Evolutionary conservation across 2,113 vertebrate genomes (phyloP), one percentile per base, ranked within the genome.

Genomic region (Lophius piscatorius): DNA sequence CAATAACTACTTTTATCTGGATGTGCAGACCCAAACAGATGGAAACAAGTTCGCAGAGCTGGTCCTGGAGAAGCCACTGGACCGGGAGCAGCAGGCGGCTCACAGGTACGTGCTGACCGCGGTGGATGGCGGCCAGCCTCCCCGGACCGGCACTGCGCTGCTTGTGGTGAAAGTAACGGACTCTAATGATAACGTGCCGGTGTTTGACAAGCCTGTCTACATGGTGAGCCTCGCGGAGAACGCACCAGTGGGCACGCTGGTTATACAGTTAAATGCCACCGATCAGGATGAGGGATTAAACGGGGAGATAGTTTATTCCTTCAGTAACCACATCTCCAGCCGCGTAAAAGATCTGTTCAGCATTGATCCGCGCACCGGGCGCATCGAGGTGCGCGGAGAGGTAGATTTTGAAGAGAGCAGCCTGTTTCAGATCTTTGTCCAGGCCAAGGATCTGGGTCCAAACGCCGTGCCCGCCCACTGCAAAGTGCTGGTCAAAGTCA

Each of bases 31-130:
- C 21, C 96, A 97, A 44, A 93, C 94, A 0, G 97, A 98, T 78
- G 96, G 96, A 16, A 96, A 93, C 90, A 94, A 94, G 78, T 98
- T 98, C 82, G 95, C 97, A 1, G 97, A 98, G 85, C 91, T 98
- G 52, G 96, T 99, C 62, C 88, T 99, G 65, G 94, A 98, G 83
- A 94, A 95, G 79, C 92, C 94, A 0, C 85, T 99, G 88, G 97
- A 99, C 91, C 86, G 97, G 16, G 97, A 99, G 88, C 96, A 95
- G 89, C 96, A 98, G 70, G 92, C 95, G 49, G 91, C 95, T 78
- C 96, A 98, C 92, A 92, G 94, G 86, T 98, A 98, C 83, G 96
- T 98, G 85, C 92, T 99, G 70, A 99, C 97, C 1, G 97, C 97
- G 16, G 94, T 97, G 79, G 97, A 98, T 83, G 97, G 97, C 20